Base-by-base conservation (phyloP, 2,888 invertebrate species). In the Catonia carolina region DNA sequence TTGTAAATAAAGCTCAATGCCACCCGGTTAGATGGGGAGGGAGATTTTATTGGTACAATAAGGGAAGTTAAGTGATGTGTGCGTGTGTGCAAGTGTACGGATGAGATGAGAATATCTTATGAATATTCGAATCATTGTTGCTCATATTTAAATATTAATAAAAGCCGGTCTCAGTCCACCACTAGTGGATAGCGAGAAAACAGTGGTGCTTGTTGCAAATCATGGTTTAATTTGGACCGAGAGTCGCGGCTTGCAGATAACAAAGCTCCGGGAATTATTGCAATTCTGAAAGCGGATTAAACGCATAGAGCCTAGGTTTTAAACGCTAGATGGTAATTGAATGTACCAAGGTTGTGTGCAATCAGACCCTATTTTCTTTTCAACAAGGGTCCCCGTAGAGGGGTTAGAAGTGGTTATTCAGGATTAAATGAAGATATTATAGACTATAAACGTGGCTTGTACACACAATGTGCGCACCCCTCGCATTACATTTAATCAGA, bases 401-500 rank as follows among this genome's bases (percentile, higher is more conserved):
- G 55, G 60, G 56, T 45, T 60, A 54, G 55, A 53, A 55, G 53
- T 56, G 59, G 59, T 59, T 59, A 56, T 59, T 56, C 56, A 56
- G 59, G 61, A 63, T 62, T 61, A 63, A 62, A 63, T 62, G 63
- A 63, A 63, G 62, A 63, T 63, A 62, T 63, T 61, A 60, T 63
- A 69, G 70, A 70, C 67, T 68, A 68, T 68, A 68, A 70, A 68
- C 67, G 69, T 66, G 66, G 66, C 68, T 69, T 70, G 70, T 70
- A 69, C 70, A 68, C 71, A 69, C 70, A 69, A 70, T 70, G 67
- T 70, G 69, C 53, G 27, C 47, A 33, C 49, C 56, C 52, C 33
- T 47, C 55, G 55, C 57, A 53, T 58, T 58, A 55, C 56, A 55
- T 60, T 54, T 63, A 63, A 63, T 63, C 63, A 61, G 56, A 56